phyloP scores from a whole-genome alignment of 2,888 invertebrate species.

The Drosophila rellima region DNA sequence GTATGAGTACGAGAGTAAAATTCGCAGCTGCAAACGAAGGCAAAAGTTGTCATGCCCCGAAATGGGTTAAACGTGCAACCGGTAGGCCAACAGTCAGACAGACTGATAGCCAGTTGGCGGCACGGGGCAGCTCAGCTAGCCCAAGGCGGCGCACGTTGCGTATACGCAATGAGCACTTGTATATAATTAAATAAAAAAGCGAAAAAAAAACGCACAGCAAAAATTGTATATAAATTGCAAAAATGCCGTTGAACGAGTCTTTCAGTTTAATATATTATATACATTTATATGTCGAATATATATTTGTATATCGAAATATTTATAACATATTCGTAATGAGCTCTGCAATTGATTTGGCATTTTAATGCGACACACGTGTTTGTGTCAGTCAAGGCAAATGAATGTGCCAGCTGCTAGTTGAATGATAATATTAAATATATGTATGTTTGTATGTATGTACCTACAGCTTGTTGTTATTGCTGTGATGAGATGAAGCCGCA shows the following conservation, averaged over 20 bases:
- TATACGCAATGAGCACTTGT: constrained; percentile 68
- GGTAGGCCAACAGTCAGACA: constrained; percentile 31
- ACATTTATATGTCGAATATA: constrained; percentile 6
- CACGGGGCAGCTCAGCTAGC: constrained; percentile 26
- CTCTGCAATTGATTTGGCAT: constrained; percentile 72
- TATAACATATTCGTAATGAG: constrained; percentile 27
- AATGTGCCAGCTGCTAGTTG: constrained; percentile 31
- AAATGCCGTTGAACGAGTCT: constrained; percentile 60
- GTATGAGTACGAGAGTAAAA: constrained; percentile 3
- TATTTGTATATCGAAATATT: constrained; percentile 7
- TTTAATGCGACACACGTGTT: constrained; percentile 73
- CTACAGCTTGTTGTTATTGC: no score
- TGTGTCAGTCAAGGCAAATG: constrained; percentile 38
- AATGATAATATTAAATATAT: constrained; percentile 30
- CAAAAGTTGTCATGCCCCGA: constrained; percentile 78
- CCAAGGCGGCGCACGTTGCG: constrained; percentile 65
- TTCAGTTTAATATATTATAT: constrained; percentile 21
- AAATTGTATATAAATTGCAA: constrained; percentile 25
- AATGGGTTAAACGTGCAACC: constrained; percentile 81
- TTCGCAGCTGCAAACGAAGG: constrained; percentile 68
- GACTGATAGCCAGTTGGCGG: constrained; percentile 9
- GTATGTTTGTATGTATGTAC: not conserved
- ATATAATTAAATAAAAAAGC: constrained; percentile 64
- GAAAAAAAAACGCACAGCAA: constrained; percentile 31
- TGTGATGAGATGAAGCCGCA: constrained; percentile 24